phyloP scores from a whole-genome alignment of 37 sponge, comb jelly and placozoan genomes.

The Cliona cf. orientalis region DNA sequence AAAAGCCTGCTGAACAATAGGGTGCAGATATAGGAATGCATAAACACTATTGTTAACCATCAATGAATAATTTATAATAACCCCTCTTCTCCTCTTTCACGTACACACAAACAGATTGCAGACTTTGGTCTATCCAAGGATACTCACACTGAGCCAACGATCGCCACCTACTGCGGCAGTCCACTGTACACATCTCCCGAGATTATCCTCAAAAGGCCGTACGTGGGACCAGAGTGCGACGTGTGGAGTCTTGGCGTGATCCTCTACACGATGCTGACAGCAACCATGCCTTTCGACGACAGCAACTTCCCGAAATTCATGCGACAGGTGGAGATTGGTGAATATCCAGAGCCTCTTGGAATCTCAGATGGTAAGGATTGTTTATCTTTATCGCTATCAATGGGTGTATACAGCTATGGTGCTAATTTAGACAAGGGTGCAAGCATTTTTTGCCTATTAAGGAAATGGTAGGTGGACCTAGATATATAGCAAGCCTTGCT shows the following conservation, averaged over 20 bases:
- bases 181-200: slow-evolving; percentile 88
- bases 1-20: too few relatives aligned
- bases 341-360: slow-evolving; percentile 55
- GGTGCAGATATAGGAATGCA: too few relatives aligned
- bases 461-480: too few relatives aligned
- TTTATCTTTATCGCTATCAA: too few relatives aligned
- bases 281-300: slow-evolving; percentile 91
- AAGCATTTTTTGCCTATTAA: too few relatives aligned
- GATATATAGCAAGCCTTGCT: too few relatives aligned
- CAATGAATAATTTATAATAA: neutral
- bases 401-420: too few relatives aligned
- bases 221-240: slow-evolving; percentile 85
- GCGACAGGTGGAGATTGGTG: slow-evolving; percentile 34
- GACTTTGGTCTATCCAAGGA: slow-evolving; percentile 88
- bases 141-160: slow-evolving; percentile 5
- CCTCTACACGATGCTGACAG: slow-evolving; percentile 88
- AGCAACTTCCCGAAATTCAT: slow-evolving; percentile 55
- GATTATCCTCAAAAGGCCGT: slow-evolving; percentile 72
- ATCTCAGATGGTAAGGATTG: slow-evolving; percentile 67
- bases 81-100: too few relatives aligned
- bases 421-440: too few relatives aligned
- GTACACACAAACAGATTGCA: slow-evolving; percentile 74
- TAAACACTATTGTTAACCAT: neutral
- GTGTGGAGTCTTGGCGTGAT: slow-evolving; percentile 91
- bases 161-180: slow-evolving; percentile 81